Base-by-base conservation (phyloP, 92 coral and sea anemone genomes). In the Virgularia gustaviana region DNA sequence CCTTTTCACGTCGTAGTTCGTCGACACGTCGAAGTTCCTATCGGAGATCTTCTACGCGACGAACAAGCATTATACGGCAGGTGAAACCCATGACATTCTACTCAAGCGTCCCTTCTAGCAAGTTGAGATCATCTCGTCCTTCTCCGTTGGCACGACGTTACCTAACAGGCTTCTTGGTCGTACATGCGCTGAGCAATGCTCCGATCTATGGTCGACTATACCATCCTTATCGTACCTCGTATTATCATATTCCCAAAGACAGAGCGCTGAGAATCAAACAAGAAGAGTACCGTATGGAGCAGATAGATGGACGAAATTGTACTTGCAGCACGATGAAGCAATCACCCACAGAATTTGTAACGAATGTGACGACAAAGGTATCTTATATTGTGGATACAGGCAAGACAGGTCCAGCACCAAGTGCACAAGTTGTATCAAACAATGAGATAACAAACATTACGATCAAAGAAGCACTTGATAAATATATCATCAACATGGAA, bases 311-410 rank as follows among this genome's bases (percentile, higher is more conserved):
- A 6, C 3, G 16, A 13, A 53, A 37, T 68, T 68, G 75, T 24
- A 1, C 22, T 3, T 25, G n/a, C 8, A 61, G 61, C 20, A 45
- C 28, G 3, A 15, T 49, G 61, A 34, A 15, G 30, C 23, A 19
- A 24, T 43, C 49, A 18, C 5, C 49, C 54, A 36, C 22, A 30
- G 51, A 12, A 13, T 20, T 47, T 20, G 47, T 68, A 18, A 5
- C 51, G 15, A 68, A 30, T 10, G 61, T 68, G 9, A 34, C 75
- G 10, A 68, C 75, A 11, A 68, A 68, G 9, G 38, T 68, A 16
- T 32, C 75, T 0, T 68, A 68, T 20, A 15, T n/a, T 4, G 51
- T 22, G 20, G 51, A 4, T 43, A 4, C 13, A 13, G 24, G 19
- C 3, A 28, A 33, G 13, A 16, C 44, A 7, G 37, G 34, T 31